Evolutionary conservation across 1,140 invertebrate genomes (phyloP), one percentile per base, ranked within the genome.

Genomic region (Cotesia glomerata): DNA sequence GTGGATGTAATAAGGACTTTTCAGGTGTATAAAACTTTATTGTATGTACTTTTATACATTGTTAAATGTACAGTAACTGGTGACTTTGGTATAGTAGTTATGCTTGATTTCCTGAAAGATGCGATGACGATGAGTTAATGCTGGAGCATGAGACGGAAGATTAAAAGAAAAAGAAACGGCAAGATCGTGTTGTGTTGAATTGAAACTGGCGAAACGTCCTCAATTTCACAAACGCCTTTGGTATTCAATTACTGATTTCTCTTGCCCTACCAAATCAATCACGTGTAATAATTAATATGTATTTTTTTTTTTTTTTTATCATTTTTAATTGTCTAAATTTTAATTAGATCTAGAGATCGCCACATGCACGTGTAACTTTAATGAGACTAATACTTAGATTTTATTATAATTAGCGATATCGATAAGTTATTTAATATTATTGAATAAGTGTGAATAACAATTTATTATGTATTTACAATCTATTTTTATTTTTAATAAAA

Each of bases 181-280:
- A 51, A 63, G 18, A 52, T 39, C 32, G 34, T 64, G 16, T 13
- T 16, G 52, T 16, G 49, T 16, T 54, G 16, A 54, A 54, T 16
- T 5, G 39, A 36, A 51, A 26, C 63, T 49, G 16, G 51, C 51
- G 52, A 68, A 66, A 68, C 51, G 69, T 71, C 69, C 69, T 71
- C 69, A 71, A 71, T 71, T 71, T 71, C 62, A 65, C 61, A 65
- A 71, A 65, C 69, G 62, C 62, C 32, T 65, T 65, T 65, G 62
- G 69, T 49, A 71, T 65, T 64, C 45, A 65, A 71, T 65, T 71
- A 49, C 14, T 16, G 62, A 71, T 71, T 71, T 71, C 69, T 71
- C 69, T 45, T 34, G 52, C 58, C 16, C 13, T 52, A 56, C 52
- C 54, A 59, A 69, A 61, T 70, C 69, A 49, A 52, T 61, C 36